A percentile compares a stretch with the other conserved stretches of the same genome.
These are phyloP conservation scores for Amazona vittata DNA, from an alignment of 2,113 vertebrate genomes.

Conservation along the genomic window DNA sequence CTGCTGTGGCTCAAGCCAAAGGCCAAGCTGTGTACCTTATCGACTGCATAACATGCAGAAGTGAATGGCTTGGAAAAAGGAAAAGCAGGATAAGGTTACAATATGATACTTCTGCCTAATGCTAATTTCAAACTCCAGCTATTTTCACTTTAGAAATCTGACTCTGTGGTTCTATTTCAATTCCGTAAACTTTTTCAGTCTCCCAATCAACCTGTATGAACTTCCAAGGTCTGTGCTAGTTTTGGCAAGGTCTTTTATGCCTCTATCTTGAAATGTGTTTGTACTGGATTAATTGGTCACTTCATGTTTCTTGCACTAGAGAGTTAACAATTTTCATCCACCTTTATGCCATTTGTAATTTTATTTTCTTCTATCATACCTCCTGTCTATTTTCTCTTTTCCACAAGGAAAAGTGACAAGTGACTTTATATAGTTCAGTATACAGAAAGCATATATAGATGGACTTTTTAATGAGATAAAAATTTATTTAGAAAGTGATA, in stretches of 20 bases:
- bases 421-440: neutral
- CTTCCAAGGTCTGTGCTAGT: neutral
- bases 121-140: neutral
- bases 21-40: accelerated
- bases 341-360: neutral
- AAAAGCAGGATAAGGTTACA: neutral
- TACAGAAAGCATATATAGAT: neutral
- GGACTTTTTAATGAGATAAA: neutral
- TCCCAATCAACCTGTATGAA: neutral
- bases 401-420: neutral
- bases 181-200: neutral
- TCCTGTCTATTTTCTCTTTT: neutral
- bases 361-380: neutral
- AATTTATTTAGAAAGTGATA: neutral
- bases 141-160: neutral
- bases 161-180: neutral
- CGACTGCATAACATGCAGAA: neutral
- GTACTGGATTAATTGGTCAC: neutral
- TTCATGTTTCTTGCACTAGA: neutral
- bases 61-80: neutral
- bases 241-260: neutral
- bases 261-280: neutral
- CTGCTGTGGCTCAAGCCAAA: neutral
- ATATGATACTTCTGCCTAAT: neutral
- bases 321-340: neutral